Evolutionary conservation across 2,113 vertebrate species (phyloP).

Genomic region (Sander lucioperca): DNA sequence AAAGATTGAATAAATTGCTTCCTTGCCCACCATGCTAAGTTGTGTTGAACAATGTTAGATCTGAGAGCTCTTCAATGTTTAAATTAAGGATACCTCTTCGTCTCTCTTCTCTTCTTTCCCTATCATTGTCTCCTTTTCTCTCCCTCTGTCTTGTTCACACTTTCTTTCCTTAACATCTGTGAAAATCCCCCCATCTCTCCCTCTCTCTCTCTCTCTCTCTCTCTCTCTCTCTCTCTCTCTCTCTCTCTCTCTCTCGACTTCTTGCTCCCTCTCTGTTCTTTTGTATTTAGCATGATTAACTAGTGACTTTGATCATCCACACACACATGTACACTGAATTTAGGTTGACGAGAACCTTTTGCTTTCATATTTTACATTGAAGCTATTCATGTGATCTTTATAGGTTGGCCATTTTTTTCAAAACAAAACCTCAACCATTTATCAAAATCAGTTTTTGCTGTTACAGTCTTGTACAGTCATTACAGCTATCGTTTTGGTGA

Average conservation of each 20-base stretch:
- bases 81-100: constrained; percentile 68
- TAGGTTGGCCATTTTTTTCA: constrained; percentile 33
- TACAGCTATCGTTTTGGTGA: neutral
- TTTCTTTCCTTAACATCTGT: constrained; percentile 26
- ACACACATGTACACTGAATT: constrained; percentile 49
- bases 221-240: neutral
- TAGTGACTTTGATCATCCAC: constrained; percentile 72
- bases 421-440: constrained; percentile 9
- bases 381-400: constrained; percentile 39
- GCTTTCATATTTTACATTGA: constrained; percentile 54
- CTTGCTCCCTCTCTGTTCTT: constrained; percentile 51
- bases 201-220: neutral
- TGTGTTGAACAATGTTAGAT: constrained; percentile 72
- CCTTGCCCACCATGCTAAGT: constrained; percentile 65
- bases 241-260: constrained; percentile 30
- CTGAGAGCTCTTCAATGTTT: constrained; percentile 77
- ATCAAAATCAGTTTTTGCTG: constrained; percentile 17
- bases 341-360: constrained; percentile 61
- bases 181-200: constrained; percentile 2
- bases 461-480: neutral
- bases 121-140: constrained; percentile 55
- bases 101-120: constrained; percentile 57
- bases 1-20: constrained; percentile 76
- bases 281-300: constrained; percentile 74
- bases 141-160: constrained; percentile 62